Evolutionary conservation across 2,888 invertebrate species (phyloP).

Genomic region (Heteromurus nitidus): DNA sequence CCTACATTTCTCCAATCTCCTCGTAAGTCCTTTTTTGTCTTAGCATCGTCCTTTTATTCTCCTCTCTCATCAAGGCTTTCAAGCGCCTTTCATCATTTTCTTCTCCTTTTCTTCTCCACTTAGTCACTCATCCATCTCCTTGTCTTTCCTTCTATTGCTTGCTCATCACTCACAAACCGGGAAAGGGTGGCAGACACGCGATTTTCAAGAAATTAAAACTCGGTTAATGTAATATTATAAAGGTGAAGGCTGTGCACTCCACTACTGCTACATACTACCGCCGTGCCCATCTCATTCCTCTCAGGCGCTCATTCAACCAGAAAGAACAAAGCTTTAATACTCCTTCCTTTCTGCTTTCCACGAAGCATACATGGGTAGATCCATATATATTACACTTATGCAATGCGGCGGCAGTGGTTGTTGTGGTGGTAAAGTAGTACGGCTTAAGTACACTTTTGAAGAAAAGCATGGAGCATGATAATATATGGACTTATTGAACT

Average conservation of each 20-base stretch:
- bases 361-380: neutral
- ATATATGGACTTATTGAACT: constrained; percentile 16
- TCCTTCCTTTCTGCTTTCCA: neutral
- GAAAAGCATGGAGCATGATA: neutral
- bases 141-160: neutral
- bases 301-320: neutral
- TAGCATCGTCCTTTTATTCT: neutral
- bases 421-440: neutral
- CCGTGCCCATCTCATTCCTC: neutral
- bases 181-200: neutral
- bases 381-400: no score
- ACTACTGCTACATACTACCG: no score
- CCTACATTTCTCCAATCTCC: constrained; percentile 5
- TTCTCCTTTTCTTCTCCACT: constrained; percentile 29
- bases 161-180: neutral
- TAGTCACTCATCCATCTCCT: constrained; percentile 40
- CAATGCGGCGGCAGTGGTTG: neutral
- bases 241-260: neutral
- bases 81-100: constrained; percentile 10
- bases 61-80: constrained; percentile 18
- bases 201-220: constrained; percentile 15
- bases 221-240: constrained; percentile 18
- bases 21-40: neutral
- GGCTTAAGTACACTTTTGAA: constrained; percentile 10
- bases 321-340: constrained; percentile 6